Percentiles rank a stretch among this genome's conserved stretches.
phyloP scores from a whole-genome alignment of 2,797 vertebrate species.

The Gila robusta region DNA sequence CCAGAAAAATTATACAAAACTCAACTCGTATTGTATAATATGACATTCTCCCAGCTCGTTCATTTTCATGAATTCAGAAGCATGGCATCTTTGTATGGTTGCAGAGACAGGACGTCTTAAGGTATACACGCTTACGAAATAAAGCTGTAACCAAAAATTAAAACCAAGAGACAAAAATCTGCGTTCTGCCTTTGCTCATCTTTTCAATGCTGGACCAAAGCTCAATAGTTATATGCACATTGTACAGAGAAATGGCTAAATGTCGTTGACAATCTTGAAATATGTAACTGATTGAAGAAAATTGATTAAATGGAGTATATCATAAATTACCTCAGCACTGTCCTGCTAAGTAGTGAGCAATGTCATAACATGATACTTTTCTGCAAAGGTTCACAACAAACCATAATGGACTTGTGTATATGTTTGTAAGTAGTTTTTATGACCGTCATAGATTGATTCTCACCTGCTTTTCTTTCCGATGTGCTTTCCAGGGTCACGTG shows the following conservation, averaged over 20 bases:
- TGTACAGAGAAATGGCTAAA: constrained; percentile 96
- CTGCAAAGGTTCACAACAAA: constrained; percentile 58
- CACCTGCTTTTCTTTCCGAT: constrained; percentile 77
- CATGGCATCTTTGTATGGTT: constrained; percentile 51
- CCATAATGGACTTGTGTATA: constrained; percentile 69
- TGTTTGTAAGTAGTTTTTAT: constrained; percentile 85
- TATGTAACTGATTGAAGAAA: constrained; percentile 85
- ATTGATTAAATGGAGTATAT: constrained; percentile 80
- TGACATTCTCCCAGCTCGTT: neutral
- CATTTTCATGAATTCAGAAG: constrained; percentile 31
- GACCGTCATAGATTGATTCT: constrained; percentile 67
- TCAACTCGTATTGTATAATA: neutral
- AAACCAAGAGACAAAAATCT: constrained; percentile 75
- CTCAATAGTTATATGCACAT: constrained; percentile 99
- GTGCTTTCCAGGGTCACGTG: constrained; percentile 86
- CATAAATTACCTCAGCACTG: constrained; percentile 93
- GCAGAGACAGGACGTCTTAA: constrained; percentile 70
- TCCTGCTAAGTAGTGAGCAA: constrained; percentile 84
- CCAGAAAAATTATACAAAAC: too few species aligned
- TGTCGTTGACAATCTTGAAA: constrained; percentile 98
- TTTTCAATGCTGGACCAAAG: constrained; percentile 99
- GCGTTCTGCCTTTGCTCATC: constrained; percentile 88
- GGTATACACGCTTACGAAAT: constrained; percentile 84
- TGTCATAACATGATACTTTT: constrained; percentile 59
- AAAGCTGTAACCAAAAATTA: constrained; percentile 97